These are phyloP conservation scores for Orientallactaga bullata DNA, from an alignment of 2,113 vertebrate species.

Conservation along the genomic window DNA sequence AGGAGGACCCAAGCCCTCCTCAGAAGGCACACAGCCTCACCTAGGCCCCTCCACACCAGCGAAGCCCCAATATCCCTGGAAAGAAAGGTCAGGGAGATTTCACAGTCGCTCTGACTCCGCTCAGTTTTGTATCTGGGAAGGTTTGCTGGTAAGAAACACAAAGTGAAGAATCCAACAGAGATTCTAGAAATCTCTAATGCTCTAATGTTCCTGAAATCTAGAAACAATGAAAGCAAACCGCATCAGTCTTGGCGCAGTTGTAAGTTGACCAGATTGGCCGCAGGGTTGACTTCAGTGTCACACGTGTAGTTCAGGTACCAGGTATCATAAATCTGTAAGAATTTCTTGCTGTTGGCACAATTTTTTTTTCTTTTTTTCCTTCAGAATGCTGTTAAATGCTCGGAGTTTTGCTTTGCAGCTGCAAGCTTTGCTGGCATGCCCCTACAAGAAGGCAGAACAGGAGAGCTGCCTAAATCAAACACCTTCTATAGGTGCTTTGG, in stretches of 20 bases:
- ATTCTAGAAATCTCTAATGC: conserved; percentile 64
- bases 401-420: conserved; percentile 55
- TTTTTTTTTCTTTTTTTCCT: background rate
- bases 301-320: background rate
- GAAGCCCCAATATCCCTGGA: background rate
- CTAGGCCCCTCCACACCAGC: accelerated
- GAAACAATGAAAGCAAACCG: background rate
- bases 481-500: conserved; percentile 73
- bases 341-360: conserved; percentile 53
- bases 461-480: conserved; percentile 76
- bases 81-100: background rate
- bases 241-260: background rate
- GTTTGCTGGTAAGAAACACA: conserved; percentile 31
- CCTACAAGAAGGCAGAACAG: conserved; percentile 74
- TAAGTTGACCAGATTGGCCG: background rate
- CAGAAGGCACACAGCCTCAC: background rate
- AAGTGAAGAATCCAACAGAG: background rate
- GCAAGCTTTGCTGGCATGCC: conserved; percentile 48
- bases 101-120: background rate
- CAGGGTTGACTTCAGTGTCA: background rate
- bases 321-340: background rate
- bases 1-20: background rate
- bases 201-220: background rate
- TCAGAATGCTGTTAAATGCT: conserved; percentile 15
- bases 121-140: background rate